These are phyloP conservation scores for Malurus splendens DNA, from an alignment of 2,797 vertebrate species.

Conservation along the genomic window DNA sequence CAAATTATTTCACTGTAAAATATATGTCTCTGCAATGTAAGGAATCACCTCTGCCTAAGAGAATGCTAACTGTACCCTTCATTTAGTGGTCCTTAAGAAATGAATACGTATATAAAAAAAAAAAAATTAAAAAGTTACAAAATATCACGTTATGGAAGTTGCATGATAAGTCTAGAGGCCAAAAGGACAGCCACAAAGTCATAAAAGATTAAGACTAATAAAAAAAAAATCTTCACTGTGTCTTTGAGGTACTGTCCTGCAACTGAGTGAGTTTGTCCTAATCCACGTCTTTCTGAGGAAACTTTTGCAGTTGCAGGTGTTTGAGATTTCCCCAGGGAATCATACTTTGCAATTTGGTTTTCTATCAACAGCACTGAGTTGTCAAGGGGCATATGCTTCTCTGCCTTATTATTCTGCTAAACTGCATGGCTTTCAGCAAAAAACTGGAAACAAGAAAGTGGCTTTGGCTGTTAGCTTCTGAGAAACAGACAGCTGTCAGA, in stretches of 20 bases:
- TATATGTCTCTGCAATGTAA: neutral
- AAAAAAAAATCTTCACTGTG: neutral
- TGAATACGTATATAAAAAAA: neutral
- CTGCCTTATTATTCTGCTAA: neutral
- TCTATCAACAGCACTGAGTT: neutral
- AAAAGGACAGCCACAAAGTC: neutral
- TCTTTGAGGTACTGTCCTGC: neutral
- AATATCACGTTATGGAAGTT: neutral
- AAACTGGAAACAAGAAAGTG: neutral
- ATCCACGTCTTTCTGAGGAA: neutral
- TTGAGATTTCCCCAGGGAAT: neutral
- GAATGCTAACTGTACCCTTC: neutral
- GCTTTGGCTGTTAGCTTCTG: neutral
- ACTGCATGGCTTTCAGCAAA: neutral
- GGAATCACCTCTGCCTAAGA: neutral
- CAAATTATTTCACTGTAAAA: neutral
- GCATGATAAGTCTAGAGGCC: neutral
- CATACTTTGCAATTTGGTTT: neutral
- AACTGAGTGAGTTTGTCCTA: neutral
- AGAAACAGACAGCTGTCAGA: neutral
- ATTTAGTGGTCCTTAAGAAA: neutral
- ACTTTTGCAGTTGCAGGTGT: neutral
- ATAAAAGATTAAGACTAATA: neutral
- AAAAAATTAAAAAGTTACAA: neutral
- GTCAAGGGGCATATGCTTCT: neutral